A percentile compares a stretch with the other conserved stretches of the same genome.
Evolutionary conservation across 1,140 invertebrate genomes (phyloP).

Genomic region (Ruditapes philippinarum): DNA sequence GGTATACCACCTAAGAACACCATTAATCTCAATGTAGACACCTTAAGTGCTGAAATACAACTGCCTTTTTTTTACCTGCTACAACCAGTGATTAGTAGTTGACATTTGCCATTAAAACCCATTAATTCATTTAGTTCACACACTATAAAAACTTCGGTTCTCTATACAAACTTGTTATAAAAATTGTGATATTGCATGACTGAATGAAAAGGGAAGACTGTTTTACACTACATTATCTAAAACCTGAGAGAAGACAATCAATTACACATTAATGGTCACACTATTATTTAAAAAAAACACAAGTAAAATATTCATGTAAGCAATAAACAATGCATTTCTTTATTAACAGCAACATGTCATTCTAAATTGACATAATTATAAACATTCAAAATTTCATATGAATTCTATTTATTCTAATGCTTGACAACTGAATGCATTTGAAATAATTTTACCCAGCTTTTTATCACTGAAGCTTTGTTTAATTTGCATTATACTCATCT

Average conservation of each 20-base stretch:
- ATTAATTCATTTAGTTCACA: conserved; percentile 18
- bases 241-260: not conserved
- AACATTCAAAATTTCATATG: too few relatives aligned
- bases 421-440: too few relatives aligned
- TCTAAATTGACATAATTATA: too few relatives aligned
- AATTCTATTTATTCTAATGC: too few relatives aligned
- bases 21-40: not conserved
- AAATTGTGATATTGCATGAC: not conserved
- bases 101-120: conserved; percentile 27
- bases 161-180: not conserved
- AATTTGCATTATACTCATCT: too few relatives aligned
- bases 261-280: not conserved
- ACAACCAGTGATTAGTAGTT: not conserved
- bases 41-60: conserved; percentile 5
- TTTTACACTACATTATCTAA: not conserved
- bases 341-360: too few relatives aligned
- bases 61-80: not conserved
- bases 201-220: not conserved
- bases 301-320: too few relatives aligned
- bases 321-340: too few relatives aligned
- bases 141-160: not conserved
- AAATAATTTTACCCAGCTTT: too few relatives aligned
- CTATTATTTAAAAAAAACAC: too few relatives aligned
- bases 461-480: too few relatives aligned
- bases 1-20: not conserved